A percentile compares a stretch with the other conserved stretches of the same genome.
These are phyloP conservation scores for Nymphalis c-album DNA, from an alignment of 2,888 invertebrate species.

Conservation along the genomic window DNA sequence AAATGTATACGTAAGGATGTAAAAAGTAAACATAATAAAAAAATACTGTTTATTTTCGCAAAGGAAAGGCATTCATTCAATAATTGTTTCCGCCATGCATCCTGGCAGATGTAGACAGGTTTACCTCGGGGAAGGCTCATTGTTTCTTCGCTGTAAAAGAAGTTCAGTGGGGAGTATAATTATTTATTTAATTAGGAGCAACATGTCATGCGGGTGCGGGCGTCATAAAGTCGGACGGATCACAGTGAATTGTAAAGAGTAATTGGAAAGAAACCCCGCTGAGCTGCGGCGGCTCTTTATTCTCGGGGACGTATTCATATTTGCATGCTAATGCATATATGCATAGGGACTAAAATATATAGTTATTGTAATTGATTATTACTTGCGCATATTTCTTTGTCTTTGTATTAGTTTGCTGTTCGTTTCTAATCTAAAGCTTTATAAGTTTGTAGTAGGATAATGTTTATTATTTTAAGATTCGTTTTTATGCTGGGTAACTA, in stretches of 20 bases:
- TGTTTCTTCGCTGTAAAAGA: slow-evolving; percentile 30
- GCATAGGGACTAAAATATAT: slow-evolving; percentile 17
- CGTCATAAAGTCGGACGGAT: slow-evolving; percentile 34
- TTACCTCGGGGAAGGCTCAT: slow-evolving; percentile 33
- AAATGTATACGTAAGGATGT: neutral
- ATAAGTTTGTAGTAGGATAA: neutral
- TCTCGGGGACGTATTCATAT: slow-evolving; percentile 28
- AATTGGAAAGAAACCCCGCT: slow-evolving; percentile 36
- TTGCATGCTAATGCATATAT: slow-evolving; percentile 23
- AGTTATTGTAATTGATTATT: slow-evolving; percentile 5
- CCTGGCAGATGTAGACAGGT: slow-evolving; percentile 35
- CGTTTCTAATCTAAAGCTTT: neutral
- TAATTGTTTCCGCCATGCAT: slow-evolving; percentile 36
- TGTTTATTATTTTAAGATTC: neutral
- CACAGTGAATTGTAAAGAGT: slow-evolving; percentile 36
- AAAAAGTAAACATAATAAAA: slow-evolving; percentile 11
- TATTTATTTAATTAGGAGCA: slow-evolving; percentile 39
- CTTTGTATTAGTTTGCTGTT: neutral
- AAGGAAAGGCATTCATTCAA: slow-evolving; percentile 33
- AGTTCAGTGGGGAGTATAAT: slow-evolving; percentile 34
- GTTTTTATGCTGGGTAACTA: too few species aligned
- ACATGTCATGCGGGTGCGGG: slow-evolving; percentile 34
- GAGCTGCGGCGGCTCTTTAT: slow-evolving; percentile 33
- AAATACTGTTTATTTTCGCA: slow-evolving; percentile 21
- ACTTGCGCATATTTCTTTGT: neutral